These are phyloP conservation scores for Alouatta caraya DNA, from an alignment of 2,797 vertebrate species.

Conservation along the genomic window DNA sequence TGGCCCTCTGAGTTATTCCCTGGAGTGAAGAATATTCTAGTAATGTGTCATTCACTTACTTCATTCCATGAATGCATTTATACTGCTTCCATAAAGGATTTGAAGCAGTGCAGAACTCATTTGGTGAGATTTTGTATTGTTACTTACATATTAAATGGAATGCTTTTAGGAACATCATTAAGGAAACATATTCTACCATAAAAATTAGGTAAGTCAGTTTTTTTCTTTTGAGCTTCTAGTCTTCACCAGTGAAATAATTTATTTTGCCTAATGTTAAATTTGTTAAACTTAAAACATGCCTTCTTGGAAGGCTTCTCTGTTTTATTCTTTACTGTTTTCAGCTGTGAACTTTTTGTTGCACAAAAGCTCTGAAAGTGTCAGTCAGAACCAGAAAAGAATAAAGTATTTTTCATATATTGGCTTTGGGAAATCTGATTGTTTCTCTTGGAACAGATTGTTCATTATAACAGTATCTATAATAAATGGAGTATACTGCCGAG, in stretches of 20 bases:
- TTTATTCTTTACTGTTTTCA: slow-evolving; percentile 55
- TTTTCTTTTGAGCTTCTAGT: neutral
- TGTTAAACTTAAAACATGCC: slow-evolving; percentile 37
- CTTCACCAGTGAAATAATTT: slow-evolving; percentile 14
- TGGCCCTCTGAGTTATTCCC: neutral
- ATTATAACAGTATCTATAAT: slow-evolving; percentile 79
- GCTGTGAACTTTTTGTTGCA: slow-evolving; percentile 56
- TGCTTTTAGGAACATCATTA: neutral
- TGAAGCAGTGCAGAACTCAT: neutral
- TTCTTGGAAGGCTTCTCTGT: slow-evolving; percentile 32
- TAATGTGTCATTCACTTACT: slow-evolving; percentile 26
- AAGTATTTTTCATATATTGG: slow-evolving; percentile 71
- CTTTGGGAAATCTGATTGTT: slow-evolving; percentile 80
- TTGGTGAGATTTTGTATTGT: slow-evolving; percentile 3
- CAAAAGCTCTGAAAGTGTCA: slow-evolving; percentile 61
- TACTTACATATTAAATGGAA: neutral
- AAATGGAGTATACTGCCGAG: slow-evolving; percentile 69
- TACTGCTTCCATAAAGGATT: slow-evolving; percentile 19
- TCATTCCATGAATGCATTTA: slow-evolving; percentile 39
- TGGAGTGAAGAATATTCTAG: neutral
- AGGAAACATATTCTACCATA: slow-evolving; percentile 30
- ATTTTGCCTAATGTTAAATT: slow-evolving; percentile 24
- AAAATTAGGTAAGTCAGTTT: neutral
- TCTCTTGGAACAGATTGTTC: slow-evolving; percentile 80
- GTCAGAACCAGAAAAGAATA: slow-evolving; percentile 71